Conservation (phyloP, 2,797 vertebrate species). For the Sphaeramia orbicularis region DNA sequence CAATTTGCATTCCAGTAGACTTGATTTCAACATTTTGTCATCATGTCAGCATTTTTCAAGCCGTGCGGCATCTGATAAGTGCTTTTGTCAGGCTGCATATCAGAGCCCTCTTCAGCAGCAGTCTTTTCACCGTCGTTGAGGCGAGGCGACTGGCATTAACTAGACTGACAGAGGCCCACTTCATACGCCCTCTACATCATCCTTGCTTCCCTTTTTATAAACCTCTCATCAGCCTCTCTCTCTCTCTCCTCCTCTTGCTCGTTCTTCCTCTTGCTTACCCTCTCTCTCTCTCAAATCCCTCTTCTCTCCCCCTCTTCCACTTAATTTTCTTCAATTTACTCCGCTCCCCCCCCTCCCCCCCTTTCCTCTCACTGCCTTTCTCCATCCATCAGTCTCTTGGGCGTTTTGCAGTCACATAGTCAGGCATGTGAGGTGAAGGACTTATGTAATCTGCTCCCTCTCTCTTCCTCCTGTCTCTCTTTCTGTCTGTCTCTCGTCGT, state of each 20-base stretch:
- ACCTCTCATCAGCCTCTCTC: constrained; percentile 66
- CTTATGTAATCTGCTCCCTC: constrained; percentile 80
- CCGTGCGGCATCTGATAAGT: constrained; percentile 64
- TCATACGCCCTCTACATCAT: constrained; percentile 73
- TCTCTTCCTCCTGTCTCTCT: constrained; percentile 42
- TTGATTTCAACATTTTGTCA: constrained; percentile 56
- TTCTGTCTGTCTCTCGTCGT: constrained; percentile 24
- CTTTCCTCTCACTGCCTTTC: constrained; percentile 41
- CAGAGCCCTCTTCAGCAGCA: constrained; percentile 52
- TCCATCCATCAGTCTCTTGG: constrained; percentile 67
- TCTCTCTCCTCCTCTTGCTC: not conserved
- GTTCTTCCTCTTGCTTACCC: constrained; percentile 24
- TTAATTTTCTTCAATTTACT: constrained; percentile 82
- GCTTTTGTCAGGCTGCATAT: constrained; percentile 64
- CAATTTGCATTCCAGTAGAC: constrained; percentile 47
- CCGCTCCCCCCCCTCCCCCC: constrained; percentile 49
- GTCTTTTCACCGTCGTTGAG: constrained; percentile 51
- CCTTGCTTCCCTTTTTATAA: constrained; percentile 77
- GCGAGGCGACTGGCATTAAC: constrained; percentile 59
- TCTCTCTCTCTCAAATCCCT: constrained; percentile 53
- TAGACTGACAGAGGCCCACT: constrained; percentile 71
- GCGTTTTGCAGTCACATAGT: constrained; percentile 83
- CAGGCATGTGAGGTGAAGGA: constrained; percentile 83
- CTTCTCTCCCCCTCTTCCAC: constrained; percentile 66
- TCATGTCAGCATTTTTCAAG: constrained; percentile 56